Conservation (phyloP, 2,888 invertebrate species). For the Eudemis profundana region DNA sequence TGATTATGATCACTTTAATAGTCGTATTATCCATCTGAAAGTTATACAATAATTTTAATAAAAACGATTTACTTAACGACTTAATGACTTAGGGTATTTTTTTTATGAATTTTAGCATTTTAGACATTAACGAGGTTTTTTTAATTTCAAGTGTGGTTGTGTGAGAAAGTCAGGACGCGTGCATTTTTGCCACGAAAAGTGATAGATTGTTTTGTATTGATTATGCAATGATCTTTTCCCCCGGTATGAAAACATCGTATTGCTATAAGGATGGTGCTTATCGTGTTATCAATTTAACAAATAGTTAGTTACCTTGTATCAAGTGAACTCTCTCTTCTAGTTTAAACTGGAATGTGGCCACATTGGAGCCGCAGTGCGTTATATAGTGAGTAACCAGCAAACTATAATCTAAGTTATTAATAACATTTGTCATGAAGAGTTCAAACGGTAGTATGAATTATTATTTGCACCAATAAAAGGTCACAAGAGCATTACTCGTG, state of each 20-base stretch:
- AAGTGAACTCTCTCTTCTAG: constrained; percentile 29
- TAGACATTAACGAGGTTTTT: no score
- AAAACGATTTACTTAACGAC: background rate
- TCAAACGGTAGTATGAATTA: constrained; percentile 7
- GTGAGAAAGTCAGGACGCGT: no score
- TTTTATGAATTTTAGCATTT: no score
- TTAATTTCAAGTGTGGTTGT: no score
- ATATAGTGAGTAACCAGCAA: constrained; percentile 23
- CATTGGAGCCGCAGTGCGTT: constrained; percentile 2
- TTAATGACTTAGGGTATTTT: no score
- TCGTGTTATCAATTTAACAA: background rate
- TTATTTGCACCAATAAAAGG: constrained; percentile 9
- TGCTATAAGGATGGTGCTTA: no score
- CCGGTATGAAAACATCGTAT: no score
- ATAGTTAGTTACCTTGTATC: background rate
- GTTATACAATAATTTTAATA: background rate
- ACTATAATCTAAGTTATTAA: constrained; percentile 1
- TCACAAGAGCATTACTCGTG: constrained; percentile 12
- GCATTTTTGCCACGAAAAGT: no score
- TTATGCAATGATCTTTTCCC: no score
- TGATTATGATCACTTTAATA: background rate
- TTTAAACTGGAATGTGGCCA: constrained; percentile 36
- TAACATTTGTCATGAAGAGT: background rate
- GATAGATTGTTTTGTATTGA: no score
- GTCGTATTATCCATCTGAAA: constrained; percentile 14